Conservation (phyloP, 2,888 invertebrate species). For the Phengaris alcon region DNA sequence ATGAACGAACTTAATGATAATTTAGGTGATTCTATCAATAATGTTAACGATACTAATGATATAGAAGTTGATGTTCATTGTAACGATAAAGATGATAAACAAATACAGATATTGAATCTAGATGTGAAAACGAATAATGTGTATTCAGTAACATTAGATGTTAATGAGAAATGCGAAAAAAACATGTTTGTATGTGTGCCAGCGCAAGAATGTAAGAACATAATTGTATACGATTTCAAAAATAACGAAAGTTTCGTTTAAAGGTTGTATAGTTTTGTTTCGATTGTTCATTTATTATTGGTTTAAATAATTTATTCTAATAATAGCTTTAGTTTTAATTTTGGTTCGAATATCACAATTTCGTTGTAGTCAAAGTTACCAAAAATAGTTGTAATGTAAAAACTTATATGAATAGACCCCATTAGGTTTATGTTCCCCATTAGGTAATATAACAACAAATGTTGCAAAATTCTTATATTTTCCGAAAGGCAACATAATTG, state of each 20-base stretch:
- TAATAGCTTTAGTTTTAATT: constrained; percentile 10
- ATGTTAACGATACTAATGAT: constrained; percentile 43
- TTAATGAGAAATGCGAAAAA: constrained; percentile 59
- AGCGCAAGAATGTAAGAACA: constrained; percentile 65
- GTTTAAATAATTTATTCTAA: neutral
- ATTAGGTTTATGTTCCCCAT: too few relatives aligned
- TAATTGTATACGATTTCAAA: constrained; percentile 76
- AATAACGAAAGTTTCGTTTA: constrained; percentile 75
- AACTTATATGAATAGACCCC: neutral
- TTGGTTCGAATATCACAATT: neutral
- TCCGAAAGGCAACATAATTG: too few relatives aligned
- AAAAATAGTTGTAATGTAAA: constrained; percentile 1
- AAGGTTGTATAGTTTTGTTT: constrained; percentile 23
- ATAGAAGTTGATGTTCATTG: constrained; percentile 55
- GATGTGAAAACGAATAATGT: constrained; percentile 74
- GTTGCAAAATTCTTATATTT: too few relatives aligned
- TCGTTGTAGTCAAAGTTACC: neutral
- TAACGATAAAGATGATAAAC: constrained; percentile 63
- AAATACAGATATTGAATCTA: constrained; percentile 75
- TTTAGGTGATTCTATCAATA: constrained; percentile 41
- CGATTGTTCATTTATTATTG: neutral
- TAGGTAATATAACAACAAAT: too few relatives aligned
- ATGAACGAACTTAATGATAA: constrained; percentile 58
- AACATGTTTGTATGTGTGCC: constrained; percentile 72
- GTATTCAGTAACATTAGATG: constrained; percentile 73